A percentile compares a stretch with the other conserved stretches of the same genome.
phyloP scores from a whole-genome alignment of 2,888 invertebrate genomes.

The Melanotus villosus region DNA sequence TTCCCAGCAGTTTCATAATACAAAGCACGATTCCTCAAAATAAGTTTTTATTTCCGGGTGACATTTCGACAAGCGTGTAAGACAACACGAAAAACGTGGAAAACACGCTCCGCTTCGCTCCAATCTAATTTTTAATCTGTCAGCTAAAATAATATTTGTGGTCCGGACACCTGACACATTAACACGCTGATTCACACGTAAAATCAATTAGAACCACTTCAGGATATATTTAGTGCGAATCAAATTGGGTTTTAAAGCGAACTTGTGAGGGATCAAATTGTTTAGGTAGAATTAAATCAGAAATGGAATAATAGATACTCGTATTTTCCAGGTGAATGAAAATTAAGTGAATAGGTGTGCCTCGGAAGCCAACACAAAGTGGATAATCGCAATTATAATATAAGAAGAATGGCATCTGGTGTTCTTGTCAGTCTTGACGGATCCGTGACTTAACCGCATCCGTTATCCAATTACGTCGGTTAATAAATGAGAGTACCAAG shows the following conservation, averaged over 20 bases:
- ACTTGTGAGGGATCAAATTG: too few relatives aligned
- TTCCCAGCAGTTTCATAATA: too few relatives aligned
- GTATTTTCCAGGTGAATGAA: not conserved
- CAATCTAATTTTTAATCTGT: constrained; percentile 28
- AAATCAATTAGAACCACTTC: constrained; percentile 11
- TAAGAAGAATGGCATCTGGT: constrained; percentile 19
- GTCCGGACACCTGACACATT: constrained; percentile 14
- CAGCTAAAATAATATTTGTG: not conserved
- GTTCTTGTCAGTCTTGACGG: constrained; percentile 16
- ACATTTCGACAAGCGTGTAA: constrained; percentile 23
- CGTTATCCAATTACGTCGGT: constrained; percentile 27
- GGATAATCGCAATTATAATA: constrained; percentile 24
- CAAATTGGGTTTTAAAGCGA: not conserved
- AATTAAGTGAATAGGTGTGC: not conserved
- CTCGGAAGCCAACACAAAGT: constrained; percentile 15
- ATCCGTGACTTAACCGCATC: constrained; percentile 17
- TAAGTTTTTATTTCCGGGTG: not conserved
- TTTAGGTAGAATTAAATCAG: too few relatives aligned
- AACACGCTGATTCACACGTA: not conserved
- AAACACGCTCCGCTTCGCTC: not conserved
- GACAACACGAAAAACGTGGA: constrained; percentile 17
- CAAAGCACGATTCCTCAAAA: too few relatives aligned
- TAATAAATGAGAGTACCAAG: constrained; percentile 27
- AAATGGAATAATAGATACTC: too few relatives aligned
- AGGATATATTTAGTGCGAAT: not conserved